Evolutionary conservation across 2,888 invertebrate species (phyloP), one percentile per base, ranked within the genome.

Genomic region (Xanthia icteritia): DNA sequence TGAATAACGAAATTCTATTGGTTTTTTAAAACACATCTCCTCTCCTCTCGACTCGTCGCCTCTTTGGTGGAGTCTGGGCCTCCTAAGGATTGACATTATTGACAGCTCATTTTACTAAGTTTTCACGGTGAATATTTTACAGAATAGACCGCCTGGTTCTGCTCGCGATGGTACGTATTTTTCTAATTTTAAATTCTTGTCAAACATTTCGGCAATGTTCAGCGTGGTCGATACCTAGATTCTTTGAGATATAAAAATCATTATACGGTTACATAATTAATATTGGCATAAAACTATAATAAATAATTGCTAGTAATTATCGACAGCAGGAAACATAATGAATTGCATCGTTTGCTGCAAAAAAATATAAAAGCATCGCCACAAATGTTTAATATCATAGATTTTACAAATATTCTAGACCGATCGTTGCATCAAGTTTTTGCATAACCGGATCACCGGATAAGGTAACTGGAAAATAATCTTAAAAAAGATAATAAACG

Each of bases 391-490:
- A 42, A 72, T 31, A 42, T 51, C 23, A 20, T 42, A 39, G 56
- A 71, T 79, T 71, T 71, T 45, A 31, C 6, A 61, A 63, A 65
- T 72, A 58, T 51, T 61, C 54, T 51, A 48, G 27, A 80, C 66
- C 1, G 42, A 76, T 70, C 36, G 17, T 56, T 84, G 81, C 73
- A 76, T 68, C 5, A n/a, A 45, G 39, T 23, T 80, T 83, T 81
- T 73, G 36, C 76, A 84, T 76, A 83, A 73, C 76, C 76, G 63
- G 81, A 81, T 71, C 58, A 54, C 36, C 60, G 20, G 54, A 39
- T 73, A 83, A 39, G 70, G 76, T 20, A 76, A 67, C 58, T 80
- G 69, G 66, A 39, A 68, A 48, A 65, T 0, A 27, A 77, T 71
- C 9, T 67, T 60, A 11, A 60, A 60, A n/a, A 58, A 27, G 15